phyloP scores from a whole-genome alignment of 1,140 invertebrate genomes.

The Drosophila repleta region DNA sequence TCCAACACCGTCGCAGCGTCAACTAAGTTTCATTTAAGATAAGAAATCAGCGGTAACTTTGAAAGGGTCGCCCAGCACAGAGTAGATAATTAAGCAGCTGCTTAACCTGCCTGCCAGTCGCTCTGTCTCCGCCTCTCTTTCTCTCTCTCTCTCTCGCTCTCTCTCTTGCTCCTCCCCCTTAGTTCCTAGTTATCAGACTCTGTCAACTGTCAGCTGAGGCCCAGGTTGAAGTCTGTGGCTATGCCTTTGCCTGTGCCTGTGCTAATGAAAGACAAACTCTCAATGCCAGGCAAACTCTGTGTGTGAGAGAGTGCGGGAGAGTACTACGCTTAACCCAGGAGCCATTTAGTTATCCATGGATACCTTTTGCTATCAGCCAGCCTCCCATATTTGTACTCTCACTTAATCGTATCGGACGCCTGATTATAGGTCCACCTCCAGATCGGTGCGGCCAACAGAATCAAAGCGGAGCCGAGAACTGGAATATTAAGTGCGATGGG shows the following conservation, averaged over 20 bases:
- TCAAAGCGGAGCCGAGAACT: slow-evolving; percentile 53
- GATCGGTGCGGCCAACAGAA: too few species aligned
- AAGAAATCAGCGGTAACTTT: slow-evolving; percentile 67
- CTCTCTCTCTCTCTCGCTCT: not conserved
- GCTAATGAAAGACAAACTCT: slow-evolving; percentile 76
- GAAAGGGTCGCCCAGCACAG: slow-evolving; percentile 52
- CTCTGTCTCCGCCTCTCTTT: not conserved
- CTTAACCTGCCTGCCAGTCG: slow-evolving; percentile 44
- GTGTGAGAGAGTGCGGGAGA: not conserved
- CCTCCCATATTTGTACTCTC: slow-evolving; percentile 29
- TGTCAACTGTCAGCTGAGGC: slow-evolving; percentile 27
- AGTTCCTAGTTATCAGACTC: not conserved
- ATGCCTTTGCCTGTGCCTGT: not conserved
- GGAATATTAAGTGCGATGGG: slow-evolving; percentile 68
- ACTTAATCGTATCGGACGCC: slow-evolving; percentile 29
- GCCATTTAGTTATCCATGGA: slow-evolving; percentile 9
- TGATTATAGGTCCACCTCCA: slow-evolving; percentile 27
- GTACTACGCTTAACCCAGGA: slow-evolving; percentile 1
- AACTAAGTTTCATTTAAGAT: slow-evolving; percentile 74
- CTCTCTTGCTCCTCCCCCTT: not conserved
- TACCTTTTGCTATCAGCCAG: slow-evolving; percentile 9
- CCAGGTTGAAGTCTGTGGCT: not conserved
- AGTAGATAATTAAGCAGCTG: slow-evolving; percentile 75
- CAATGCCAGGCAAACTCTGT: not conserved
- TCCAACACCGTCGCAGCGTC: slow-evolving; percentile 32